Evolutionary conservation across 92 coral and sea anemone species (phyloP), one percentile per base, ranked within the genome.

Genomic region (Pocillopora meandrina): DNA sequence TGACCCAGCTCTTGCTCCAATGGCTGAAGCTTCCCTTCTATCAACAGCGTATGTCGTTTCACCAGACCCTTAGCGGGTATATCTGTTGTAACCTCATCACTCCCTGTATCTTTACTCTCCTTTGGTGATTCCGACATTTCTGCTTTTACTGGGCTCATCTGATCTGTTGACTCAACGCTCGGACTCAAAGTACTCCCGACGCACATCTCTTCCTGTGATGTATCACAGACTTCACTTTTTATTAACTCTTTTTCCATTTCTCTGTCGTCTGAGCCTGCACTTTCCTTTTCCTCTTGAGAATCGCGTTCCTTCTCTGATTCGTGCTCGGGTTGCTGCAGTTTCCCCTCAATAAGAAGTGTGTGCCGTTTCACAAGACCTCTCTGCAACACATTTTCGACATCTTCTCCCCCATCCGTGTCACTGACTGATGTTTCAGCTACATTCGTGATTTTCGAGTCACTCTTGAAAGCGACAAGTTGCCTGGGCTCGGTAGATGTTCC

Each of bases 301-400:
- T 42, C 52, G 8, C 52, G 52, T 42, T 42, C 52, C 52, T 42
- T 42, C 52, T 42, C 71, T 47, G 61, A 31, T 2, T 71, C 87
- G 71, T 83, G 87, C 11, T 55, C 75, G 42, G 77, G 23, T 23
- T 74, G 65, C 64, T 80, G 84, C 71, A 75, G 55, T 31, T 67
- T 81, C 9, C 87, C 93, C 84, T 91, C 93, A 60, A 87, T 69
- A 23, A 87, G 57, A 1, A 87, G 89, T 1, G 89, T 84, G 19
- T 90, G 82, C 1, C 91, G 85, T 60, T 90, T 90, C 31, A 90
- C 93, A 19, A 87, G 49, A 15, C 93, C 92, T 20, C 33, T 75
- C 60, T 56, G 85, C 19, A 84, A 61, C 33, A 49, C 69, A 13
- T 63, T 58, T 65, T 75, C 62, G 10, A 61, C 23, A 31, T 65